phyloP scores from a whole-genome alignment of 2,797 vertebrate genomes.

The Apodemus agrarius region DNA sequence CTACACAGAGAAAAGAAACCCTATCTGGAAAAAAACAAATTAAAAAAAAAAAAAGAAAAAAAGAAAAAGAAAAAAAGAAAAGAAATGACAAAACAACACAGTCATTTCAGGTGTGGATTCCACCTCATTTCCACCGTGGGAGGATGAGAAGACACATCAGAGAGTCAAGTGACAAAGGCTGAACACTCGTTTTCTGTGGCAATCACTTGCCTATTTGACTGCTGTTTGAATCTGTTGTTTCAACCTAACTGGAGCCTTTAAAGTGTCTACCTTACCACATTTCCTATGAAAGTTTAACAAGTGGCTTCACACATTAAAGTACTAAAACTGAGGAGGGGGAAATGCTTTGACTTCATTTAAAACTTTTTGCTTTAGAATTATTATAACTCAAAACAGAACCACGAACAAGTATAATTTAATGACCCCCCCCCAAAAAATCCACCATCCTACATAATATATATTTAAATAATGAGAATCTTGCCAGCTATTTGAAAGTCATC shows the following conservation, averaged over 20 bases:
- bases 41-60: no score
- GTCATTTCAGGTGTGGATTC: not conserved
- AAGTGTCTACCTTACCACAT: not conserved
- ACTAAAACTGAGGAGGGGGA: not conserved
- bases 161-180: not conserved
- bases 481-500: not conserved
- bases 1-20: no score
- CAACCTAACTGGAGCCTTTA: not conserved
- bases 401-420: not conserved
- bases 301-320: constrained; percentile 27
- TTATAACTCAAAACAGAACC: not conserved
- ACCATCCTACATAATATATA: not conserved
- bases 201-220: not conserved
- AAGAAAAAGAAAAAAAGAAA: no score
- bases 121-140: not conserved
- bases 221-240: not conserved
- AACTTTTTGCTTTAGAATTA: not conserved
- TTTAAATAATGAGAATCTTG: not conserved
- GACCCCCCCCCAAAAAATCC: not conserved
- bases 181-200: not conserved
- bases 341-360: not conserved
- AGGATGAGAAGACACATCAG: not conserved
- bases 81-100: not conserved
- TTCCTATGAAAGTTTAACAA: not conserved
- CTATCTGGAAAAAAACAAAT: no score